Percentiles rank a stretch among this genome's conserved stretches.
phyloP scores from a whole-genome alignment of 1,140 invertebrate genomes.

The Drosophila pectinifera region DNA sequence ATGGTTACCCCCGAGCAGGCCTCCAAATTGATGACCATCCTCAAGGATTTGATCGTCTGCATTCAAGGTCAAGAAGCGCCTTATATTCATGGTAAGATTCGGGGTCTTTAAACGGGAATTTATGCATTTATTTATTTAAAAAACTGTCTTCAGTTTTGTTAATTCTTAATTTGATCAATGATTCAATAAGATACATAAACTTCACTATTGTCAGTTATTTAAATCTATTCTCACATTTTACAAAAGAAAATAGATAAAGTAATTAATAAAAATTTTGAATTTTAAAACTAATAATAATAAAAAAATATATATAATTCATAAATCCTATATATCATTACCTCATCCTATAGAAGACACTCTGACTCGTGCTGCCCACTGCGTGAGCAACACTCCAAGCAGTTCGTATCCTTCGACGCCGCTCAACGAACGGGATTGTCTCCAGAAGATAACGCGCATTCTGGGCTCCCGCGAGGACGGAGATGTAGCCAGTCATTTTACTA shows the following conservation, averaged over 20 bases:
- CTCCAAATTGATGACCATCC: neutral
- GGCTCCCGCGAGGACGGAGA: neutral
- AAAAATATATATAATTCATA: too few relatives aligned
- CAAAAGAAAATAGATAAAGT: too few relatives aligned
- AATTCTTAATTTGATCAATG: neutral
- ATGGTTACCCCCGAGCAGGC: too few relatives aligned
- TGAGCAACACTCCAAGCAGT: neutral
- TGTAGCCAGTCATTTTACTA: neutral
- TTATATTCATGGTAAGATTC: slow-evolving; percentile 22
- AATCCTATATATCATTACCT: neutral
- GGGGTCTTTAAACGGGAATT: neutral
- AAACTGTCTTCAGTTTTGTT: neutral
- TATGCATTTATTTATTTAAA: too few relatives aligned
- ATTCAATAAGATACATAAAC: neutral
- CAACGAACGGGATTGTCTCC: slow-evolving; percentile 11
- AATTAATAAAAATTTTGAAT: too few relatives aligned
- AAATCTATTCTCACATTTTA: too few relatives aligned
- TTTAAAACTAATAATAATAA: too few relatives aligned
- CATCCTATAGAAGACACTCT: neutral
- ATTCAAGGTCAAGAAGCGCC: slow-evolving; percentile 13
- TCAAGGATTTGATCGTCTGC: slow-evolving; percentile 13
- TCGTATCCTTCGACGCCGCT: neutral
- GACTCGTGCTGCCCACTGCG: neutral
- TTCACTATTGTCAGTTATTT: too few relatives aligned
- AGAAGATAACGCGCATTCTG: slow-evolving; percentile 1